Base-by-base conservation (phyloP, 2,888 invertebrate genomes). In the Andrena praecox region DNA sequence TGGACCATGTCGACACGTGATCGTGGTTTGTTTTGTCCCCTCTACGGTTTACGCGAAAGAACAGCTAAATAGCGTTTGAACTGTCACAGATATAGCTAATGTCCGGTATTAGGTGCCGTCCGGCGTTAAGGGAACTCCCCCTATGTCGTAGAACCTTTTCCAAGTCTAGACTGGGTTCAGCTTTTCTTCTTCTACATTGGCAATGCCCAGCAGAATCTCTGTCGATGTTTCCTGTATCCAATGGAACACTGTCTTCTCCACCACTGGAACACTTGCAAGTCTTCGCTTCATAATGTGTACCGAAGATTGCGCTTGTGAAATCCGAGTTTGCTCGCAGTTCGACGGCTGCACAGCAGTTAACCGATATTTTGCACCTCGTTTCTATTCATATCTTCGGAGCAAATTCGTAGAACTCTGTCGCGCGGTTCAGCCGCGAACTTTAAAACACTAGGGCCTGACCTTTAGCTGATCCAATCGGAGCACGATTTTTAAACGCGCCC, bases 271-370 rank as follows among this genome's bases (percentile, higher is more conserved):
- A 42, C 60, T 31, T 12, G 42, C 35, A 59, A 42, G 20, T 35
- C 29, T 69, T 59, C 59, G 69, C 42, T 59, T 59, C 42, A 59
- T 42, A 59, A 42, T 59, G 59, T 31, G 70, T 70, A 48, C 60
- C 70, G 60, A 59, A 70, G 29, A 29, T 42, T 48, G 70, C 48
- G 48, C 59, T 59, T 60, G 59, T 29, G n/a, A 48, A 31, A 48
- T 48, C 16, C 59, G 48, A 70, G 59, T 59, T 70, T 70, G 42
- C 48, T 70, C 48, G 20, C 70, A 12, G 48, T 27, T 60, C 59
- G 48, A n/a, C 27, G 10, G 42, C 42, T 35, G 29, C 42, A 12
- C 42, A 42, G 20, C 16, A 24, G 33, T 27, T 35, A 12, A 29
- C 59, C 42, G 42, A n/a, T 20, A 33, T 10, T 35, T 33, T n/a